These are phyloP conservation scores for Ochropleura plecta DNA, from an alignment of 2,888 invertebrate genomes.

Conservation along the genomic window DNA sequence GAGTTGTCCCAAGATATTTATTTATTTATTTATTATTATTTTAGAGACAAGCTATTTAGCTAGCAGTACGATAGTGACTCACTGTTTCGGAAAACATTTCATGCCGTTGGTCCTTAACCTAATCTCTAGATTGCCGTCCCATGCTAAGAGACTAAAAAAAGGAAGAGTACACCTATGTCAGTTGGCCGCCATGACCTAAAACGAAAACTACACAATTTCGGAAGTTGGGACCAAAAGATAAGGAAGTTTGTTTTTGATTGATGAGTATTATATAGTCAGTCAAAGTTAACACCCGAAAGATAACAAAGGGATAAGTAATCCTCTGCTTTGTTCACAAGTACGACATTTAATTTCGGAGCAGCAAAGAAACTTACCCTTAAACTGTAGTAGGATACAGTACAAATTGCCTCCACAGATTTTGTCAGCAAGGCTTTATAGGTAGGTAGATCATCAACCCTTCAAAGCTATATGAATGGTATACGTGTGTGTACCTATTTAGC, in stretches of 20 bases:
- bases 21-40: no score
- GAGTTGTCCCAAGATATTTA: no score
- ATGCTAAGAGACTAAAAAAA: neutral
- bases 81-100: neutral
- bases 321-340: conserved; percentile 3
- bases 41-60: no score
- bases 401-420: neutral
- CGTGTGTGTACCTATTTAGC: no score
- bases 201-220: neutral
- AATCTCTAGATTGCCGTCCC: neutral
- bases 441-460: neutral
- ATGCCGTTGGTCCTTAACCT: no score
- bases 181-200: neutral
- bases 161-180: neutral
- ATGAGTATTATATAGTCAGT: conserved; percentile 15
- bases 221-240: neutral
- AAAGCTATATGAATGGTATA: neutral
- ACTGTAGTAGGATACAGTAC: no score
- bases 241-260: conserved; percentile 14
- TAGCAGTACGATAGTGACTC: no score
- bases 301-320: conserved; percentile 3
- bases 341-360: neutral
- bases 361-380: neutral
- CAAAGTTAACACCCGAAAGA: conserved; percentile 16
- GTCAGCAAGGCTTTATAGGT: neutral